These are phyloP conservation scores for Apodemia mormo DNA, from an alignment of 2,888 invertebrate species.

Conservation along the genomic window DNA sequence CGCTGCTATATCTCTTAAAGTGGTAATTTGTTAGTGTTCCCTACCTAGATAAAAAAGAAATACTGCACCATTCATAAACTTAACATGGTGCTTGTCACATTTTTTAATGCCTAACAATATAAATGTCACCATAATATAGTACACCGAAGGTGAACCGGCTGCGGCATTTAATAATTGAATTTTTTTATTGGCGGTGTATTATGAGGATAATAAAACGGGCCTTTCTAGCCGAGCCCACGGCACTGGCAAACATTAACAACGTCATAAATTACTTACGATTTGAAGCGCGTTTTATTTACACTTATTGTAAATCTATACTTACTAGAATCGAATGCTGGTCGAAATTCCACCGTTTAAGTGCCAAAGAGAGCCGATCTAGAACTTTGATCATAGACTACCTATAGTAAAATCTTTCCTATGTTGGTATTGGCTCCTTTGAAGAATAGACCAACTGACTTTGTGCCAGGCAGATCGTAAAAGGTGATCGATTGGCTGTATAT, in stretches of 20 bases:
- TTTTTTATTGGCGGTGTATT: constrained; percentile 33
- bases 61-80: constrained; percentile 34
- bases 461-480: no score
- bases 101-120: constrained; percentile 14
- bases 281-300: constrained; percentile 16
- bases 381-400: no score
- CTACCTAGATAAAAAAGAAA: constrained; percentile 55
- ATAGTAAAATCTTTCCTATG: no score
- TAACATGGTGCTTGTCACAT: constrained; percentile 14
- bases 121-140: constrained; percentile 15
- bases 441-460: no score
- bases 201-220: constrained; percentile 33
- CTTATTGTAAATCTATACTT: neutral
- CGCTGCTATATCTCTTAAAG: constrained; percentile 62
- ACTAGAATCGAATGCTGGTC: no score
- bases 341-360: no score
- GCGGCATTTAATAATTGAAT: constrained; percentile 35
- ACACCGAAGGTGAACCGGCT: constrained; percentile 24
- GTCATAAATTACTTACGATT: constrained; percentile 27
- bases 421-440: no score
- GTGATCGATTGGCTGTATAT: no score
- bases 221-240: constrained; percentile 24
- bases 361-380: no score
- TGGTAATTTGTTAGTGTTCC: constrained; percentile 69
- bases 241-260: constrained; percentile 29